A percentile compares a stretch with the other conserved stretches of the same genome.
These are phyloP conservation scores for Drusus annulatus DNA, from an alignment of 1,140 invertebrate species.

Conservation along the genomic window DNA sequence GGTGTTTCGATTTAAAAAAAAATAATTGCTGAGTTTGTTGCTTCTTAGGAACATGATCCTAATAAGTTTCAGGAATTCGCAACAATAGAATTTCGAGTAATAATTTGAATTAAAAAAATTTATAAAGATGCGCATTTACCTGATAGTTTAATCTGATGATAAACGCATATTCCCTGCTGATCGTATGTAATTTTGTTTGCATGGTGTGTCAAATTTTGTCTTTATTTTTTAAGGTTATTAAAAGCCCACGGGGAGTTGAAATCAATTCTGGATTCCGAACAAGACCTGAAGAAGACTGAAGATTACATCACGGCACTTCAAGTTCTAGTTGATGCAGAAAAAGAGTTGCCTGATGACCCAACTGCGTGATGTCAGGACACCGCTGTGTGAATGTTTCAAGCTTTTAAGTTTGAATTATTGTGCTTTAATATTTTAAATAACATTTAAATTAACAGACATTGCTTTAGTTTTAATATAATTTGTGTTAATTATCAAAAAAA, in stretches of 20 bases:
- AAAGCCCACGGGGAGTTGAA: constrained; percentile 85
- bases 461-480: constrained; percentile 8
- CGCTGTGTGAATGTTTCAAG: constrained; percentile 8
- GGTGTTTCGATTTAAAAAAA: no score
- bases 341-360: background rate
- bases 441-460: constrained; percentile 20
- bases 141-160: no score
- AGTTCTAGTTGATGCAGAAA: constrained; percentile 77
- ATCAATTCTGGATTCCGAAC: constrained; percentile 80
- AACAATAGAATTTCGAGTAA: no score
- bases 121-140: no score
- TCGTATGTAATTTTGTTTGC: no score
- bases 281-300: constrained; percentile 83
- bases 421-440: constrained; percentile 28
- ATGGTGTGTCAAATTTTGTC: background rate
- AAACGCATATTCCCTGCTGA: no score
- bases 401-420: background rate
- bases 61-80: no score
- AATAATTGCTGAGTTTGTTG: no score
- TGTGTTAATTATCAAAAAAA: background rate
- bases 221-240: constrained; percentile 73
- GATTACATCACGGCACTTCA: constrained; percentile 80
- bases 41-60: no score
- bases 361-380: constrained; percentile 1
- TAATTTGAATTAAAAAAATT: no score